These are phyloP conservation scores for Elymnias hypermnestra DNA, from an alignment of 1,140 invertebrate species.

Conservation along the genomic window DNA sequence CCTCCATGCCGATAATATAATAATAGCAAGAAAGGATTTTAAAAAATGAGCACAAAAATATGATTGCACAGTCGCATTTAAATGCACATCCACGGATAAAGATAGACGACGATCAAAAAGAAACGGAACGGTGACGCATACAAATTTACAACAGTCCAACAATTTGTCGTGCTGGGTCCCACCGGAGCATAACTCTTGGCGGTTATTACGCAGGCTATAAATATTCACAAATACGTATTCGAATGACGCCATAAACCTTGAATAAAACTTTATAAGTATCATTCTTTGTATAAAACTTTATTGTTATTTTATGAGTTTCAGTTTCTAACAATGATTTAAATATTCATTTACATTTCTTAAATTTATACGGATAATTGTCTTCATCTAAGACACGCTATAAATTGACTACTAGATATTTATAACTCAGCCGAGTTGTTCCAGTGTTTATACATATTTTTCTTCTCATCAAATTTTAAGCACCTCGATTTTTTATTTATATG, in stretches of 20 bases:
- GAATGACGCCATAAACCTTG: slow-evolving; percentile 19
- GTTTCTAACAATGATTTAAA: slow-evolving; percentile 6
- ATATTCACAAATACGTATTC: slow-evolving; percentile 22
- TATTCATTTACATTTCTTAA: slow-evolving; percentile 1
- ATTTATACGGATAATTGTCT: slow-evolving; percentile 1
- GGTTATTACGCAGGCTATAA: slow-evolving; percentile 41
- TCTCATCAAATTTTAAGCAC: too few species aligned
- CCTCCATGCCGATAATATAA: too few species aligned
- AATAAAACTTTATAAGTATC: slow-evolving; percentile 19
- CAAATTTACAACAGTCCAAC: slow-evolving; percentile 47
- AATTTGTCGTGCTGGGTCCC: slow-evolving; percentile 48
- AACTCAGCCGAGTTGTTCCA: too few species aligned
- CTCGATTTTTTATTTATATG: too few species aligned
- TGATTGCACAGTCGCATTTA: slow-evolving; percentile 11
- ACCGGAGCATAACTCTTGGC: slow-evolving; percentile 41
- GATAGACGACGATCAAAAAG: slow-evolving; percentile 20
- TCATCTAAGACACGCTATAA: background rate
- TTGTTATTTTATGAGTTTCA: slow-evolving; percentile 11
- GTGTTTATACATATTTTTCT: too few species aligned
- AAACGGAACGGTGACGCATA: slow-evolving; percentile 38
- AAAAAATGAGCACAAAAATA: too few species aligned
- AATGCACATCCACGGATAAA: slow-evolving; percentile 6
- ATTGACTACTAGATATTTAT: too few species aligned
- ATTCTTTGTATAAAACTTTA: slow-evolving; percentile 18
- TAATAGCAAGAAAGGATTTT: too few species aligned